A percentile compares a stretch with the other conserved stretches of the same genome.
Conservation (phyloP, 2,888 invertebrate species). For the Merodon equestris region DNA sequence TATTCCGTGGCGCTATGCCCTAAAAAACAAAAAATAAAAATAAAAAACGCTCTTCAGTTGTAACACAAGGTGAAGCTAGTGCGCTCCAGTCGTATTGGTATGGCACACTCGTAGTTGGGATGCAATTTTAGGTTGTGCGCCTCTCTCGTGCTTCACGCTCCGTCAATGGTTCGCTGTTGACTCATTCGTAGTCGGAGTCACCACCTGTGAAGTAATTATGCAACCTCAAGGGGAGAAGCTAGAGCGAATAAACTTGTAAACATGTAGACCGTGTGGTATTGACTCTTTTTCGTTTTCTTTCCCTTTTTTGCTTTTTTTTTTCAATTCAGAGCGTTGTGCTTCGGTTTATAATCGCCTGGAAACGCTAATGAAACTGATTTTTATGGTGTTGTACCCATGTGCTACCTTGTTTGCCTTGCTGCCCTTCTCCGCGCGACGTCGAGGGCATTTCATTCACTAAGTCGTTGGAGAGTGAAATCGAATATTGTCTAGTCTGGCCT, state of each 20-base stretch:
- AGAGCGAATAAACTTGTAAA: constrained; percentile 24
- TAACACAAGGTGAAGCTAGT: constrained; percentile 52
- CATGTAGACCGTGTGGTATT: constrained; percentile 17
- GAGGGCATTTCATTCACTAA: too few species aligned
- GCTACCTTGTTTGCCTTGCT: too few species aligned
- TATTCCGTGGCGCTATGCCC: constrained; percentile 32
- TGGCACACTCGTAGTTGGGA: constrained; percentile 38
- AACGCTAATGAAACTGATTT: too few species aligned
- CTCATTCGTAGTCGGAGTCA: constrained; percentile 52
- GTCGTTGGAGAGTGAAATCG: too few species aligned
- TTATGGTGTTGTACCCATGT: too few species aligned
- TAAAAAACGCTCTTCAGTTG: background rate
- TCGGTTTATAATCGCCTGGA: too few species aligned
- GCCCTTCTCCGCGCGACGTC: too few species aligned
- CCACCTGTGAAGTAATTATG: constrained; percentile 64
- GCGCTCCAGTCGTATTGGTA: constrained; percentile 39
- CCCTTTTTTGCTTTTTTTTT: too few species aligned
- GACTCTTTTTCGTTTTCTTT: background rate
- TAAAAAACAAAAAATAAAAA: constrained; percentile 49
- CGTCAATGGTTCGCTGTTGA: constrained; percentile 35
- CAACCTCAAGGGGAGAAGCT: constrained; percentile 51
- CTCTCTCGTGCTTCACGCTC: constrained; percentile 52
- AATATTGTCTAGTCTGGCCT: too few species aligned
- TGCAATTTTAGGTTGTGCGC: constrained; percentile 49
- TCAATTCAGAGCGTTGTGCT: too few species aligned